Percentiles rank a stretch among this genome's conserved stretches.
Evolutionary conservation across 1,140 invertebrate species (phyloP).

Genomic region (Oryctes rhinoceros): DNA sequence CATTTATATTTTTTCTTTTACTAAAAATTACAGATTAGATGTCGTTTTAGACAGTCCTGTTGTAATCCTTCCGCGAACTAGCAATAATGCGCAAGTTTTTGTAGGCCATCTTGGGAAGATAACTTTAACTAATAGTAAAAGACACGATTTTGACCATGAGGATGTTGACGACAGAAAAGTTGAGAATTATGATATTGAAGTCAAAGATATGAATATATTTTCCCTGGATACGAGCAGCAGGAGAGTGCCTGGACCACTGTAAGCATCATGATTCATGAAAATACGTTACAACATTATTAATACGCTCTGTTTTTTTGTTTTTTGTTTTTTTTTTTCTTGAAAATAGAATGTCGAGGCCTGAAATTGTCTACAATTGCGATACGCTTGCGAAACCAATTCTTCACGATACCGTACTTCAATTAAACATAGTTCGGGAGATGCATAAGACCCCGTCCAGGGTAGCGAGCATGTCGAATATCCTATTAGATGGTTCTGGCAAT

Average conservation of each 20-base stretch:
- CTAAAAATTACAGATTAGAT: slow-evolving; percentile 66
- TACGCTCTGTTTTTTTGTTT: not conserved
- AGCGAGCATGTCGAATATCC: slow-evolving; percentile 52
- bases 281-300: no score
- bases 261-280: not conserved
- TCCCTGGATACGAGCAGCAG: slow-evolving; percentile 70
- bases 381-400: slow-evolving; percentile 75
- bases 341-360: slow-evolving; percentile 61
- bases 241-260: slow-evolving; percentile 53
- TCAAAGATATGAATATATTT: slow-evolving; percentile 89
- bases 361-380: slow-evolving; percentile 75
- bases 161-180: slow-evolving; percentile 53
- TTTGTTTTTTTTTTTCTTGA: not conserved
- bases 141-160: slow-evolving; percentile 44
- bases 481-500: slow-evolving; percentile 50
- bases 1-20: not conserved
- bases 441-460: slow-evolving; percentile 46
- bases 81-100: slow-evolving; percentile 83
- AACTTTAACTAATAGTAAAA: slow-evolving; percentile 63
- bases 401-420: slow-evolving; percentile 83
- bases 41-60: slow-evolving; percentile 90
- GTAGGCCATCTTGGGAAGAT: slow-evolving; percentile 95
- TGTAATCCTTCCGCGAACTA: slow-evolving; percentile 80
- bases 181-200: slow-evolving; percentile 69
- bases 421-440: slow-evolving; percentile 66